These are phyloP conservation scores for Xanthorhoe spadicearia DNA, from an alignment of 2,888 invertebrate genomes.

Conservation along the genomic window DNA sequence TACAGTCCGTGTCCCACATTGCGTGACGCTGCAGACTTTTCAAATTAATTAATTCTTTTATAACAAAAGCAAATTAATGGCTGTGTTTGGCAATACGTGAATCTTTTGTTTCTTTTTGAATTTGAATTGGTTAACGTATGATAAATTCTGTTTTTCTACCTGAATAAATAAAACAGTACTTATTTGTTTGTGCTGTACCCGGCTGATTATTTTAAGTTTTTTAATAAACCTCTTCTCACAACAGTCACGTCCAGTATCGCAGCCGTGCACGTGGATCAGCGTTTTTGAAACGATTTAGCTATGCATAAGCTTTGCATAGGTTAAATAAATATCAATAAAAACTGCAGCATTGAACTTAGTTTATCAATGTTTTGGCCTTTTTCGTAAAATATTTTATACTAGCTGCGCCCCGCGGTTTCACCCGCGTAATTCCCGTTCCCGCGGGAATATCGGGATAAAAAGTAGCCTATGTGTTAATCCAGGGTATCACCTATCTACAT, in stretches of 20 bases:
- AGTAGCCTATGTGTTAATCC: too few species aligned
- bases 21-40: neutral
- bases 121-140: neutral
- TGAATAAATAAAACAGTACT: neutral
- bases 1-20: neutral
- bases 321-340: neutral
- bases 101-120: neutral
- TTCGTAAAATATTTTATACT: too few species aligned
- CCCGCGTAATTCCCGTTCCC: too few species aligned
- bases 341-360: neutral
- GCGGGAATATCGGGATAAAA: too few species aligned
- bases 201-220: neutral
- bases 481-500: too few species aligned
- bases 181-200: neutral
- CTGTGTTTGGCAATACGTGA: neutral
- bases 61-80: too few species aligned
- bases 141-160: neutral
- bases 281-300: neutral
- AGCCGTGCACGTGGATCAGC: neutral
- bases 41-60: too few species aligned
- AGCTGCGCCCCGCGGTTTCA: too few species aligned
- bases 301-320: neutral
- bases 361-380: too few species aligned
- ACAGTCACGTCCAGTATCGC: neutral
- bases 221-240: neutral